Conservation (phyloP, 2,888 invertebrate genomes). For the Lepidocyrtoides sp. region DNA sequence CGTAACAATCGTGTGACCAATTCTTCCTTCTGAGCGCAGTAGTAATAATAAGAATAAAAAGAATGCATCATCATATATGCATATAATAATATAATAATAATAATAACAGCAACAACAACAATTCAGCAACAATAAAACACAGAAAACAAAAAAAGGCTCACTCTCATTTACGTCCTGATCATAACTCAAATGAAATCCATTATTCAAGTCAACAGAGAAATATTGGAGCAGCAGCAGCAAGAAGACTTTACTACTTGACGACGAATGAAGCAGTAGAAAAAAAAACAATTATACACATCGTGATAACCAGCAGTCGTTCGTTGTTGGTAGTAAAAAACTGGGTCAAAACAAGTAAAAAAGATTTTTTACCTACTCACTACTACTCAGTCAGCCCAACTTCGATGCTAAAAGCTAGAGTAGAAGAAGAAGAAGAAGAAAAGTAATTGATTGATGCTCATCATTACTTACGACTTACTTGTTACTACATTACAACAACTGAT, state of each 20-base stretch:
- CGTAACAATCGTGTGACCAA: conserved; percentile 76
- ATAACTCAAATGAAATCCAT: conserved; percentile 59
- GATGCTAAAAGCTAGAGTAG: too few species aligned
- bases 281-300: conserved; percentile 68
- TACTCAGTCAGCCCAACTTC: too few species aligned
- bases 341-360: conserved; percentile 75
- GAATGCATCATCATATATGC: too few species aligned
- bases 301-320: not conserved
- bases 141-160: conserved; percentile 44
- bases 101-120: not conserved
- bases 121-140: conserved; percentile 38
- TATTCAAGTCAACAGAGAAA: conserved; percentile 72
- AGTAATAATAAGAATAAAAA: too few species aligned
- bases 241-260: not conserved
- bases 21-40: too few species aligned
- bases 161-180: conserved; percentile 73
- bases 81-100: conserved; percentile 13
- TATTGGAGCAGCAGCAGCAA: conserved; percentile 58
- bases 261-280: too few species aligned
- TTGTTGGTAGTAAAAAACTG: conserved; percentile 57
- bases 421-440: conserved; percentile 21
- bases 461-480: conserved; percentile 56
- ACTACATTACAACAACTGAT: conserved; percentile 46
- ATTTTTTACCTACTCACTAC: not conserved
- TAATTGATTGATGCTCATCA: conserved; percentile 78